phyloP scores from a whole-genome alignment of 2,113 vertebrate species.

The Microcebus tavaratra region DNA sequence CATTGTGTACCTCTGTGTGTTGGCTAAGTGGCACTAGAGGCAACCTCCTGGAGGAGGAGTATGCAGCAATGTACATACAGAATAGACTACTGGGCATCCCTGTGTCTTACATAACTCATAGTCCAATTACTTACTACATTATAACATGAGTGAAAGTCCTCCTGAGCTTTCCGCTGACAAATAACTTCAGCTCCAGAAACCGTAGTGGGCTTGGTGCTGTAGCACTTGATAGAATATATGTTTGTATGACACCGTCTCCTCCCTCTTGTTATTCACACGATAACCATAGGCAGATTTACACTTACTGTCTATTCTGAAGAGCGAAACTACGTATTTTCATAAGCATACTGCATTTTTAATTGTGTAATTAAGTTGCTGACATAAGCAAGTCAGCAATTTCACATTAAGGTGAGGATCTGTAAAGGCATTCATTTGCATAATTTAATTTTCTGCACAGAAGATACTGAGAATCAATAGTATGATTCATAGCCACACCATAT shows the following conservation, averaged over 20 bases:
- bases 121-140: background rate
- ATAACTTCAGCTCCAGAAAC: slow-evolving; percentile 42
- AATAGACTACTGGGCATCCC: background rate
- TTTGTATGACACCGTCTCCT: background rate
- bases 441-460: slow-evolving; percentile 92
- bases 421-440: slow-evolving; percentile 89
- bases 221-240: slow-evolving; percentile 40
- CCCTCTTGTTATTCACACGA: background rate
- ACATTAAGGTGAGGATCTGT: slow-evolving; percentile 81
- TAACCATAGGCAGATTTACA: slow-evolving; percentile 65
- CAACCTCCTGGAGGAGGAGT: background rate
- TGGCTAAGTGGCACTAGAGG: background rate
- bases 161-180: background rate
- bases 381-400: slow-evolving; percentile 85
- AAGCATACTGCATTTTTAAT: slow-evolving; percentile 81
- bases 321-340: slow-evolving; percentile 71
- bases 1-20: background rate
- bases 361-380: slow-evolving; percentile 86
- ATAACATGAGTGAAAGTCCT: background rate
- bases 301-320: slow-evolving; percentile 66
- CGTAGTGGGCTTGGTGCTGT: background rate
- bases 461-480: slow-evolving; percentile 92
- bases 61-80: background rate
- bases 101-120: background rate
- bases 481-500: slow-evolving; percentile 89